Evolutionary conservation across 2,888 invertebrate species (phyloP).

Genomic region (Mylabris sibirica): DNA sequence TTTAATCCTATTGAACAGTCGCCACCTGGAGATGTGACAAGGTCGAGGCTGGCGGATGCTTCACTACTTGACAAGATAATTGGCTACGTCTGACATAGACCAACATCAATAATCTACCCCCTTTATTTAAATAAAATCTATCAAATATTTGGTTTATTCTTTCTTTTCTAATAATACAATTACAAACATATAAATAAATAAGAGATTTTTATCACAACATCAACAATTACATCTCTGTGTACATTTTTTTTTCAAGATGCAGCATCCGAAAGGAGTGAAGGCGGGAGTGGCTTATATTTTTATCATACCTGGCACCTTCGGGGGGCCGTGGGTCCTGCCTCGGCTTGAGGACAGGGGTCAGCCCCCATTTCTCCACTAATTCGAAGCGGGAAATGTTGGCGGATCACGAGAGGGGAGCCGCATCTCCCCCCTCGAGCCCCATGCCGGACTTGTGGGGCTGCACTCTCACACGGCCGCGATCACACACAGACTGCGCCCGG

Average conservation of each 20-base stretch:
- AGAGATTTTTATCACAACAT: not conserved
- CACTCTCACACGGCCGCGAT: conserved; percentile 60
- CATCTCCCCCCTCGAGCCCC: conserved; percentile 69
- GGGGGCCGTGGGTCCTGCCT: conserved; percentile 91
- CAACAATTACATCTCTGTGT: not conserved
- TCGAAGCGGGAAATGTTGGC: conserved; percentile 97
- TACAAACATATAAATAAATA: no score
- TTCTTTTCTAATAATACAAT: not conserved
- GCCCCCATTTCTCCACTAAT: conserved; percentile 97
- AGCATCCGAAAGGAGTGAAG: conserved; percentile 47
- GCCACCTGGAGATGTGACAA: conserved; percentile 25
- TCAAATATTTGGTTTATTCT: not conserved
- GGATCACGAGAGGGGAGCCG: conserved; percentile 71
- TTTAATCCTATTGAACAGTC: conserved; percentile 1
- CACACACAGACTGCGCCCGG: conserved; percentile 61
- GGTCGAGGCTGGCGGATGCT: conserved; percentile 29
- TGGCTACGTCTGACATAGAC: conserved; percentile 9
- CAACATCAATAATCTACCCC: conserved; percentile 1
- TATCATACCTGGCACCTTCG: conserved; percentile 75
- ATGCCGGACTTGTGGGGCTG: conserved; percentile 64
- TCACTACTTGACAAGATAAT: conserved; percentile 18
- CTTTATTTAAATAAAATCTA: not conserved
- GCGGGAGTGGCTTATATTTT: conserved; percentile 47
- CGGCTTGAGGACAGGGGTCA: conserved; percentile 97
- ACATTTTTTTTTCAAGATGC: conserved; percentile 33